Base-by-base conservation (phyloP, 2,797 vertebrate species). In the Cossypha caffra region DNA sequence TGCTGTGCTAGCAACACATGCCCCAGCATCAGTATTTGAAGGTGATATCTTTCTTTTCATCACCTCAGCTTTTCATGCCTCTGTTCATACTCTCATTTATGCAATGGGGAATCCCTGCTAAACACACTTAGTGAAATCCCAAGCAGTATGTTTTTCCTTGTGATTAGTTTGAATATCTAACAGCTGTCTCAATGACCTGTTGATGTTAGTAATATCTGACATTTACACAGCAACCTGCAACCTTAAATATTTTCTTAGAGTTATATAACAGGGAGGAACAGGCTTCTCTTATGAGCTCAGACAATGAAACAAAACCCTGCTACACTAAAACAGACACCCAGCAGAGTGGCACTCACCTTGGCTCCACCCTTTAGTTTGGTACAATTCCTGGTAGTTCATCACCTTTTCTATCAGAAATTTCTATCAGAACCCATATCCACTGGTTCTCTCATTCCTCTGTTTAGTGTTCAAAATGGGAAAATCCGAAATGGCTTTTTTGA, bases 1-100 rank as follows among this genome's bases (percentile, higher is more conserved):
- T 85, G 77, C 67, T 93, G 71, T 73, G 86, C 61, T 57, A 73
- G 90, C 83, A 95, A 38, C 43, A 47, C 8, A 2, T 79, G 77
- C 33, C 33, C n/a, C 52, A 82, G 71, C 72, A 81, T 84, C 69
- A 63, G 26, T 50, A 86, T 94, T 86, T 69, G 59, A 95, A 93
- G 86, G 29, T 85, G 83, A 84, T 96, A 75, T 77, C 71, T 85
- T 96, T 86, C 74, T 90, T 96, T 95, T 93, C 50, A 71, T 88
- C 55, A 24, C 81, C 45, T 85, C 67, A 79, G 63, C 90, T 94
- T 96, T 74, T 96, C 72, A 59, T 68, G 57, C 33, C 50, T 77
- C 20, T 0, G 0, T 73, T 92, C 38, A 11, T 50, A 12, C 25
- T 62, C 77, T 67, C 40, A 43, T 68, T 88, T 86, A 61, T 55